Base-by-base conservation (phyloP, 1,140 invertebrate species). In the Rhizoglyphus robini region DNA sequence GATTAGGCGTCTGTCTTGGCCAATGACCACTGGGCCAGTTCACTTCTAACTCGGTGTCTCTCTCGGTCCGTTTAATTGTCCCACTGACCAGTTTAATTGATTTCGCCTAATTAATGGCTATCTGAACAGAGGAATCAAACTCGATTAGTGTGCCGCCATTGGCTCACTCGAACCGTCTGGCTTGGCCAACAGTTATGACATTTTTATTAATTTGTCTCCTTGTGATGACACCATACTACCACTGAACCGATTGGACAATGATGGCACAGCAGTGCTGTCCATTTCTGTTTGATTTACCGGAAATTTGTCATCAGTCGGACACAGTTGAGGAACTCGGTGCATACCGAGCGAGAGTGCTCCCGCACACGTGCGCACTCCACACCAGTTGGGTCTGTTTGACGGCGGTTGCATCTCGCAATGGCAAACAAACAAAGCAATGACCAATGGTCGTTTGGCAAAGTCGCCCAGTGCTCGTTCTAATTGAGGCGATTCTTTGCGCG, bases 181-280 rank as follows among this genome's bases (percentile, higher is more conserved):
- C n/a, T n/a, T n/a, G n/a, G n/a, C n/a, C n/a, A n/a, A n/a, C 51
- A 54, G 51, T 54, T 54, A 54, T 54, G 51, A 54, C 51, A 54
- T 54, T 54, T 54, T 54, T 54, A 54, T 54, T 54, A 54, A 54
- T 54, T 54, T 54, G 8, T 32, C 31, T 54, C 8, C 51, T 23
- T 23, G 41, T 23, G 51, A 54, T 27, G 51, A 54, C 23, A 54
- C 23, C 51, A 25, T 27, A n/a, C n/a, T n/a, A n/a, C n/a, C n/a
- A n/a, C n/a, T 20, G 23, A 20, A 15, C 51, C 23, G 51, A 27
- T 8, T 32, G 51, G 51, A 54, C 51, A 54, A 54, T 54, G 51
- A 25, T 41, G 36, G 18, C 8, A 41, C 8, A 41, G 36, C 36
- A 18, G 8, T 18, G 18, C 18, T 8, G 18, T 41, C 18, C 18